phyloP scores from a whole-genome alignment of 2,888 invertebrate genomes.

The Caenorhabditis afra region DNA sequence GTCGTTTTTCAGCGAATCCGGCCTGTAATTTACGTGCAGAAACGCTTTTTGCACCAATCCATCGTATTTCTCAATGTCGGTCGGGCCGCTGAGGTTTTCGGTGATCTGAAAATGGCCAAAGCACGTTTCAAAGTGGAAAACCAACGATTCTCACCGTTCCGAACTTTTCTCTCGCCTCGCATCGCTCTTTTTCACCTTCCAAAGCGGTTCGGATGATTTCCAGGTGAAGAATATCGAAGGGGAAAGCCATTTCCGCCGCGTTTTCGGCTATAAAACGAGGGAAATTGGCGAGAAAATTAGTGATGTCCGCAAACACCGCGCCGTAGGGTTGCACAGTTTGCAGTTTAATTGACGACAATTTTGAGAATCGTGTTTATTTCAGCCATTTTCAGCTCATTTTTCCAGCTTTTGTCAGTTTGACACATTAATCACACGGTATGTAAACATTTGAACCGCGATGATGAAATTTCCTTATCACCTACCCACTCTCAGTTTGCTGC shows the following conservation, averaged over 20 bases:
- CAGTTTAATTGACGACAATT: slow-evolving; percentile 25
- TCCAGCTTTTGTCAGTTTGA: not conserved
- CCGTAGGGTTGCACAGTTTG: not conserved
- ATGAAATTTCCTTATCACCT: too few species aligned
- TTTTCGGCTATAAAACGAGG: slow-evolving; percentile 3
- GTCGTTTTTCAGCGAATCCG: not conserved
- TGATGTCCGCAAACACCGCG: slow-evolving; percentile 27
- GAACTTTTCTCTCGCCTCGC: slow-evolving; percentile 61
- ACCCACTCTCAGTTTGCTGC: too few species aligned
- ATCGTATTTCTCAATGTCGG: slow-evolving; percentile 59
- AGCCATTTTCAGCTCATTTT: not conserved
- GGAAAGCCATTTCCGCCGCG: slow-evolving; percentile 61
- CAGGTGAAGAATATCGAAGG: slow-evolving; percentile 76
- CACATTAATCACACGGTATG: too few species aligned
- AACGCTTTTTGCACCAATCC: slow-evolving; percentile 67
- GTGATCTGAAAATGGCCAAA: slow-evolving; percentile 42
- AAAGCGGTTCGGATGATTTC: slow-evolving; percentile 75
- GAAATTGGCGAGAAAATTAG: not conserved
- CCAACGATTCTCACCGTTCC: slow-evolving; percentile 42
- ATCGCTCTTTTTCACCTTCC: slow-evolving; percentile 65
- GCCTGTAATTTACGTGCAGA: slow-evolving; percentile 60
- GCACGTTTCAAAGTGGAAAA: not conserved
- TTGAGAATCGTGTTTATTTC: too few species aligned
- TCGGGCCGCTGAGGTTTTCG: slow-evolving; percentile 53
- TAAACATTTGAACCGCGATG: too few species aligned